Conservation (phyloP, 2,888 invertebrate genomes). For the Schrankia costaestrigalis region DNA sequence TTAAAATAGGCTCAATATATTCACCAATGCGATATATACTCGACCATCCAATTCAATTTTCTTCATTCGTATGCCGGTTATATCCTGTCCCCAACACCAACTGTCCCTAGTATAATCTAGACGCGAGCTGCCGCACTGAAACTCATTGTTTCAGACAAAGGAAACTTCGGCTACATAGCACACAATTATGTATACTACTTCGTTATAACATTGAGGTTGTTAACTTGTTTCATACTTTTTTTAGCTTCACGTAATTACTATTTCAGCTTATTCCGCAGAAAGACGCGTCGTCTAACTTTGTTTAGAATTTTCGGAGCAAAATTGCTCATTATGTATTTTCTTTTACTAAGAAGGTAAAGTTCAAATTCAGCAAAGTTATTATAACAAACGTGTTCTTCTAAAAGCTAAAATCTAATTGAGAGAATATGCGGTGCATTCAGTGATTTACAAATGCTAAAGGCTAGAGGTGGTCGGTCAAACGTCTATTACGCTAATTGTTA, state of each 20-base stretch:
- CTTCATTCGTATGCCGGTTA: conserved; percentile 42
- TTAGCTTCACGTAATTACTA: conserved; percentile 16
- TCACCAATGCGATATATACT: conserved; percentile 19
- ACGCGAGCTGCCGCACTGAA: conserved; percentile 39
- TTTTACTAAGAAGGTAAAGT: too few species aligned
- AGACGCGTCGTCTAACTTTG: not conserved
- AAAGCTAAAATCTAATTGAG: conserved; percentile 17
- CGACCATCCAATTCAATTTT: conserved; percentile 22
- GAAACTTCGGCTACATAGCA: conserved; percentile 34
- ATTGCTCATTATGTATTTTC: too few species aligned
- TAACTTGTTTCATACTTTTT: conserved; percentile 20
- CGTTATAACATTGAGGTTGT: conserved; percentile 32
- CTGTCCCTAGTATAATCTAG: conserved; percentile 33
- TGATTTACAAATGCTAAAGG: conserved; percentile 31
- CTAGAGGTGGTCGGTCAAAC: conserved; percentile 39
- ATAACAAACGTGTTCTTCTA: conserved; percentile 1
- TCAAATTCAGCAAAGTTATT: too few species aligned
- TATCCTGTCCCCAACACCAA: conserved; percentile 29
- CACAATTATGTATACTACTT: conserved; percentile 39
- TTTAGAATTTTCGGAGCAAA: too few species aligned
- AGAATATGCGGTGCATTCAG: conserved; percentile 15
- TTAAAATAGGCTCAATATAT: too few species aligned
- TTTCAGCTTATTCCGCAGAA: conserved; percentile 10
- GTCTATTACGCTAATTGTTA: conserved; percentile 58
- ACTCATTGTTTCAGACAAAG: conserved; percentile 50